These are phyloP conservation scores for Coenonympha glycerion DNA, from an alignment of 2,888 invertebrate species.

Conservation along the genomic window DNA sequence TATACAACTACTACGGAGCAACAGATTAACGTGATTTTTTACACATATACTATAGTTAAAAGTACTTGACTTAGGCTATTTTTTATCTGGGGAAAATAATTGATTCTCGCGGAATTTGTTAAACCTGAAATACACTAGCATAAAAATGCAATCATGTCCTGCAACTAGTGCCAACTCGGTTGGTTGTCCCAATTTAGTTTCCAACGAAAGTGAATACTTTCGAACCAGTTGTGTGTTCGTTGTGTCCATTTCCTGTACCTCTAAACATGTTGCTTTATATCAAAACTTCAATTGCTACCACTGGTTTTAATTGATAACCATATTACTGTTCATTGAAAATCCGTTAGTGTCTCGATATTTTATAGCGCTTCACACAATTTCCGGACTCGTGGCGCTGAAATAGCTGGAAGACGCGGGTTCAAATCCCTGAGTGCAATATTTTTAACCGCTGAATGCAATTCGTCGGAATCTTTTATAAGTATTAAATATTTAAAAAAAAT, in stretches of 20 bases:
- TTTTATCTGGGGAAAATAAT: too few species aligned
- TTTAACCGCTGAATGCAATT: not conserved
- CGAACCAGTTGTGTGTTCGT: constrained; percentile 24
- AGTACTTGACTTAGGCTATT: too few species aligned
- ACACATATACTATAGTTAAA: too few species aligned
- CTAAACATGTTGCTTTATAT: constrained; percentile 22
- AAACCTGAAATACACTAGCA: too few species aligned
- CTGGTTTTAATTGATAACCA: constrained; percentile 20
- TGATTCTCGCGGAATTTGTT: too few species aligned
- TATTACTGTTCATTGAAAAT: constrained; percentile 11
- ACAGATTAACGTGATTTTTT: too few species aligned
- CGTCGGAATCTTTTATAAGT: too few species aligned
- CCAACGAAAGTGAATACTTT: constrained; percentile 27
- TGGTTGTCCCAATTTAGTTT: constrained; percentile 20
- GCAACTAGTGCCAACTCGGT: not conserved
- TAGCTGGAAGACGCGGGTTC: too few species aligned
- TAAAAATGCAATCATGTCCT: not conserved
- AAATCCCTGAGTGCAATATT: too few species aligned
- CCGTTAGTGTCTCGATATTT: not conserved
- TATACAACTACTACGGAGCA: too few species aligned
- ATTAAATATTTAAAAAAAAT: too few species aligned
- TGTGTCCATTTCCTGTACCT: constrained; percentile 22
- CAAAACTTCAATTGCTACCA: constrained; percentile 18
- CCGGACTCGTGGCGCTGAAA: not conserved
- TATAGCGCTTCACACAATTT: not conserved